Evolutionary conservation across 1,140 invertebrate species (phyloP), one percentile per base, ranked within the genome.

Genomic region (Diabrotica undecimpunctata): DNA sequence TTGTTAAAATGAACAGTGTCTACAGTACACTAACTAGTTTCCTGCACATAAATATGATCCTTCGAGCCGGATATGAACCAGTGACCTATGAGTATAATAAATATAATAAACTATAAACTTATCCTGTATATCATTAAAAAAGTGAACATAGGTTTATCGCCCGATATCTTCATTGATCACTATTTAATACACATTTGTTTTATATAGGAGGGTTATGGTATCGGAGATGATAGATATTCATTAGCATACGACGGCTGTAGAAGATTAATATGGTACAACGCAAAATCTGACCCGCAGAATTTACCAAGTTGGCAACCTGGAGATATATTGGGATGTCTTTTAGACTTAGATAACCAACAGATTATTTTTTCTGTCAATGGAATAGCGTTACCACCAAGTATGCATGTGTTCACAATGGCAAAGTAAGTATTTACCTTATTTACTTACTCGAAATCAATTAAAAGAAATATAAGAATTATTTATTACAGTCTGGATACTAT

Each of bases 191-290:
- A 2, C 25, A 25, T 25, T 25, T 25, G 4, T 25, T 25, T 25
- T 37, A 74, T 73, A 66, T 72, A 95, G 92, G 94, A 97, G 79
- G 94, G 95, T 5, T 96, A 91, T 81, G 94, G 94, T n/a, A 96
- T 97, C 67, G 95, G 95, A 38, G 95, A 97, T 78, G 95, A 97
- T 80, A 85, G 90, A 70, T 93, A 86, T 81, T 96, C 93, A 0
- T 81, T 97, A 66, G 90, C 94, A 1, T 97, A 94, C 78, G 95
- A 97, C 81, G 95, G 95, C 0, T 97, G 94, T 80, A 84, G 95
- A 41, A 87, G 89, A 77, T 80, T 96, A 46, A 87, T 97, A 61
- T 97, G 95, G 95, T 88, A 94, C 74, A 90, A 92, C 78, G 93
- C 93, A 5, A 85, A 86, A 66, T 90, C 90, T 64, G 85, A 88